Percentiles rank a stretch among this genome's conserved stretches.
These are phyloP conservation scores for Pterobdella sp. DNA, from an alignment of 2,888 invertebrate species.

Conservation along the genomic window DNA sequence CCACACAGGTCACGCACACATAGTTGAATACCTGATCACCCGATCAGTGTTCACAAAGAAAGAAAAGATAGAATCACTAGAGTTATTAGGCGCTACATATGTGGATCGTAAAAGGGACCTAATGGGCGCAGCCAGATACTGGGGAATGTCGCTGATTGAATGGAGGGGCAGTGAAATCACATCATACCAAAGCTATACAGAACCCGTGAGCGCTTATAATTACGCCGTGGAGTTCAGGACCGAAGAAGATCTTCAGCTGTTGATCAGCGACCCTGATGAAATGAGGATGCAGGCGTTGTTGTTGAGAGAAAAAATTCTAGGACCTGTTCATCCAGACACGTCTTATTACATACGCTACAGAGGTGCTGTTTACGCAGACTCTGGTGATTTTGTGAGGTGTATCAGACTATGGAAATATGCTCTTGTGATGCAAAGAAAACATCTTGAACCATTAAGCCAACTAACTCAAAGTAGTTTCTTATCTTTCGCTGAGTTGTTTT, in stretches of 20 bases:
- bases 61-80: conserved; percentile 74
- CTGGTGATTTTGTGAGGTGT: conserved; percentile 75
- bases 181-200: conserved; percentile 54
- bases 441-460: conserved; percentile 81
- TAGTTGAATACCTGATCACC: conserved; percentile 78
- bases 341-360: conserved; percentile 90
- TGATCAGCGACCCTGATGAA: conserved; percentile 85
- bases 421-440: conserved; percentile 85
- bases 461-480: conserved; percentile 89
- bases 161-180: conserved; percentile 35
- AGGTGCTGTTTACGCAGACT: conserved; percentile 84
- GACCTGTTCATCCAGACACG: conserved; percentile 88
- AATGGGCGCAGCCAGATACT: conserved; percentile 71
- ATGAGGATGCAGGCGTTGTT: conserved; percentile 84
- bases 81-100: conserved; percentile 83
- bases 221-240: conserved; percentile 73
- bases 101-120: conserved; percentile 93
- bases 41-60: conserved; percentile 58
- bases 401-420: conserved; percentile 94
- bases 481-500: conserved; percentile 79
- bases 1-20: conserved; percentile 75
- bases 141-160: conserved; percentile 82
- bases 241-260: conserved; percentile 69
- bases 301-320: conserved; percentile 79
- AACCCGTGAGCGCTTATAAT: conserved; percentile 78